Conservation (phyloP, 2,888 invertebrate genomes). For the Priocnemis perturbator region DNA sequence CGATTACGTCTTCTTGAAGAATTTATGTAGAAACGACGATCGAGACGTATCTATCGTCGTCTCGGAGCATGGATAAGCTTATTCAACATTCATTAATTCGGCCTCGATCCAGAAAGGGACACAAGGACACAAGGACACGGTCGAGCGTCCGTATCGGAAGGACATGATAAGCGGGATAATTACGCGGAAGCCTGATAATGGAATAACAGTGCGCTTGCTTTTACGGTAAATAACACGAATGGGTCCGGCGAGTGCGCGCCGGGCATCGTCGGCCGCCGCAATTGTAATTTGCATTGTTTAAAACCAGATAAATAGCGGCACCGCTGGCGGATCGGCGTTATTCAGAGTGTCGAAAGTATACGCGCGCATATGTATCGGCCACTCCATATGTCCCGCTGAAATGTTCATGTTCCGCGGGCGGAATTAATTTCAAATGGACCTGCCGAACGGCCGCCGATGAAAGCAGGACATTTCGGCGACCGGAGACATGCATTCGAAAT, state of each 20-base stretch:
- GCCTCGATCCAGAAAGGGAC: too few species aligned
- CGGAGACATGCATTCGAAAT: neutral
- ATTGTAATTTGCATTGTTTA: conserved; percentile 68
- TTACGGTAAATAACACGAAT: conserved; percentile 63
- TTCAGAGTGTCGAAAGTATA: conserved; percentile 39
- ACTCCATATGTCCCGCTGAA: conserved; percentile 1
- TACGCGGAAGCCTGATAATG: conserved; percentile 62
- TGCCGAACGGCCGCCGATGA: neutral
- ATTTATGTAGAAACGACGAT: too few species aligned
- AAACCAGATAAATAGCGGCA: conserved; percentile 58
- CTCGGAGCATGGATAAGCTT: neutral
- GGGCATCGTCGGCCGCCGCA: conserved; percentile 31
- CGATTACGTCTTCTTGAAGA: too few species aligned
- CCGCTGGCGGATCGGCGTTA: conserved; percentile 41
- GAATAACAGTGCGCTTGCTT: conserved; percentile 60
- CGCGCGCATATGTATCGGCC: neutral
- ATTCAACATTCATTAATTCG: neutral
- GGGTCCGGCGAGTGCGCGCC: conserved; percentile 20
- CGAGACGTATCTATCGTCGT: neutral
- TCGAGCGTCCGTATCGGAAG: conserved; percentile 9
- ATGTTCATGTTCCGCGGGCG: neutral
- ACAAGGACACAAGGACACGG: too few species aligned
- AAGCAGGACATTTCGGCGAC: neutral
- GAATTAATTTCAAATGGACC: conserved; percentile 2
- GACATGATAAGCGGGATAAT: conserved; percentile 62